A percentile compares a stretch with the other conserved stretches of the same genome.
phyloP scores from a whole-genome alignment of 1,140 invertebrate genomes.

The Camponotus pennsylvanicus region DNA sequence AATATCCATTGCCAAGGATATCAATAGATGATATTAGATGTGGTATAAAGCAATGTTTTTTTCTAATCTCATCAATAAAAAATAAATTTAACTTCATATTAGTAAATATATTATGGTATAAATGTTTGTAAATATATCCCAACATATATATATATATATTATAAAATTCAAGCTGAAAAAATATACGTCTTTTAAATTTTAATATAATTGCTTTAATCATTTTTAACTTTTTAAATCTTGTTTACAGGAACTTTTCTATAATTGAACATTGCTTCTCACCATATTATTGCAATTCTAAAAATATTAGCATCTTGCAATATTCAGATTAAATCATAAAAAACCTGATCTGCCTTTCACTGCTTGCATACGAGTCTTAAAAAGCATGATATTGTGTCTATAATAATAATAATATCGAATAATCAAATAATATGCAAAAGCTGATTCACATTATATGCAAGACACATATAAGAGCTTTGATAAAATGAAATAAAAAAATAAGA shows the following conservation, averaged over 20 bases:
- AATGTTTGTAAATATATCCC: constrained; percentile 8
- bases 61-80: neutral
- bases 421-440: constrained; percentile 9
- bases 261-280: constrained; percentile 41
- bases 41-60: constrained; percentile 10
- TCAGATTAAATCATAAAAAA: constrained; percentile 50
- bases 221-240: constrained; percentile 11
- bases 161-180: constrained; percentile 1
- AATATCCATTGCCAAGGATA: neutral
- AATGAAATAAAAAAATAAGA: constrained; percentile 17
- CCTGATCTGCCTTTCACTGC: constrained; percentile 29
- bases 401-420: neutral
- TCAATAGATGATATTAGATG: neutral
- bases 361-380: constrained; percentile 24
- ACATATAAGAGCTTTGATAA: neutral
- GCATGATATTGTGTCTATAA: neutral
- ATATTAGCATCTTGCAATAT: constrained; percentile 33
- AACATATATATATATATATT: neutral
- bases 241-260: constrained; percentile 48
- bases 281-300: constrained; percentile 43
- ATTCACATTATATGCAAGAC: constrained; percentile 33
- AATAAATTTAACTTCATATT: constrained; percentile 13
- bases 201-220: constrained; percentile 10
- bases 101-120: neutral
- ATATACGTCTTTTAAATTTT: constrained; percentile 12